phyloP scores from a whole-genome alignment of 2,888 invertebrate species.

The Hydrotaea diabolus region DNA sequence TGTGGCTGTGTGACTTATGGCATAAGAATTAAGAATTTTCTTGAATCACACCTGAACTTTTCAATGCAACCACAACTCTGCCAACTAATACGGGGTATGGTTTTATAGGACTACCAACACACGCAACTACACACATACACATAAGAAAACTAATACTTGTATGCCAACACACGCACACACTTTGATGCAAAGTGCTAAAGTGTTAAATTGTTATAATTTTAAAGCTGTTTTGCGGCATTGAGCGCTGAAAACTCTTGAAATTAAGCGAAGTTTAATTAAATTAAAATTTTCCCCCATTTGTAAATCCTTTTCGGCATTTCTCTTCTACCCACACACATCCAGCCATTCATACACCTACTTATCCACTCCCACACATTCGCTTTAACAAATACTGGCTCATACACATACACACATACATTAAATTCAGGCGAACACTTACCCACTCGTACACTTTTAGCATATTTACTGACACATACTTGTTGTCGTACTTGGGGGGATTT shows the following conservation, averaged over 20 bases:
- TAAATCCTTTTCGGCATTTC: constrained; percentile 6
- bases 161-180: background rate
- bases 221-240: constrained; percentile 47
- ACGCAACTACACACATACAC: too few relatives aligned
- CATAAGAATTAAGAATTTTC: background rate
- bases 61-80: background rate
- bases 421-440: background rate
- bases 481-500: background rate
- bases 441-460: constrained; percentile 21
- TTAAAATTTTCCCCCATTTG: constrained; percentile 51
- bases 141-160: too few relatives aligned
- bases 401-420: constrained; percentile 17
- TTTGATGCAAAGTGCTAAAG: constrained; percentile 26
- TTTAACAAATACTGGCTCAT: too few relatives aligned
- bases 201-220: constrained; percentile 40
- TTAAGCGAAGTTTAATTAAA: constrained; percentile 66
- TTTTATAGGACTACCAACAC: too few relatives aligned
- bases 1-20: background rate
- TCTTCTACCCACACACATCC: background rate
- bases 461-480: constrained; percentile 21
- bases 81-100: background rate
- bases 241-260: constrained; percentile 32
- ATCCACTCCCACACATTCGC: background rate
- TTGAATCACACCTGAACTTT: constrained; percentile 12
- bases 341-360: background rate